Percentiles rank a stretch among this genome's conserved stretches.
Evolutionary conservation across 2,888 invertebrate genomes (phyloP).

Genomic region (Acleris holmiana): DNA sequence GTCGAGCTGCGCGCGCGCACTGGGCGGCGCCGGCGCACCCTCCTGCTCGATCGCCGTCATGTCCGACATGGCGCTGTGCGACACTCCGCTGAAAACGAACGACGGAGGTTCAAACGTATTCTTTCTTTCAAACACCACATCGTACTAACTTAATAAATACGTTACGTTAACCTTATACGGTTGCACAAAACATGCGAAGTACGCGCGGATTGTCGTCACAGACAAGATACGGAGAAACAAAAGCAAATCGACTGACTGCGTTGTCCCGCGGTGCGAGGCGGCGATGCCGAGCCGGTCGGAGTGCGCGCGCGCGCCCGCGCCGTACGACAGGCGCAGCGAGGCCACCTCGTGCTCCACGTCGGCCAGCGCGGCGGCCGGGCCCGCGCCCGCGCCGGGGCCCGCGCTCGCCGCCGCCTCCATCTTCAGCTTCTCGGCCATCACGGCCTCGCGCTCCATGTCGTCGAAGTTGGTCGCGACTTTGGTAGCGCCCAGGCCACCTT

Average conservation of each 20-base stretch:
- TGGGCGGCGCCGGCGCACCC: constrained; percentile 59
- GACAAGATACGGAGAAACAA: not conserved
- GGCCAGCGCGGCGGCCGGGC: constrained; percentile 1
- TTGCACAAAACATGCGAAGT: too few species aligned
- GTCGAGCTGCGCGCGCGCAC: constrained; percentile 56
- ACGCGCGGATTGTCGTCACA: too few species aligned
- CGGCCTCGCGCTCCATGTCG: constrained; percentile 96
- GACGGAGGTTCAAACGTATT: too few species aligned
- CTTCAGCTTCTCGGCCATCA: constrained; percentile 91
- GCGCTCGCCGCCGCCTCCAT: constrained; percentile 59
- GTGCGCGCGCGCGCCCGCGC: constrained; percentile 88
- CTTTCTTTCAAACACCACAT: too few species aligned
- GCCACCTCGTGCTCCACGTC: constrained; percentile 88
- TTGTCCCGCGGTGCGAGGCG: constrained; percentile 63
- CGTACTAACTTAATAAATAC: too few species aligned
- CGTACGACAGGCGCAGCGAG: constrained; percentile 90
- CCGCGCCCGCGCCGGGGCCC: not conserved
- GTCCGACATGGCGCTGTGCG: constrained; percentile 92
- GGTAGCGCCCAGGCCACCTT: constrained; percentile 96
- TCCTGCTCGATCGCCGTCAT: constrained; percentile 97
- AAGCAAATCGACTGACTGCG: constrained; percentile 43
- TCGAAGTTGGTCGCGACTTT: constrained; percentile 97
- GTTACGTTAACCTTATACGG: too few species aligned
- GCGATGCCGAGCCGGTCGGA: constrained; percentile 98
- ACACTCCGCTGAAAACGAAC: constrained; percentile 59